Conservation (phyloP, 2,113 vertebrate species). For the Mugil cephalus region DNA sequence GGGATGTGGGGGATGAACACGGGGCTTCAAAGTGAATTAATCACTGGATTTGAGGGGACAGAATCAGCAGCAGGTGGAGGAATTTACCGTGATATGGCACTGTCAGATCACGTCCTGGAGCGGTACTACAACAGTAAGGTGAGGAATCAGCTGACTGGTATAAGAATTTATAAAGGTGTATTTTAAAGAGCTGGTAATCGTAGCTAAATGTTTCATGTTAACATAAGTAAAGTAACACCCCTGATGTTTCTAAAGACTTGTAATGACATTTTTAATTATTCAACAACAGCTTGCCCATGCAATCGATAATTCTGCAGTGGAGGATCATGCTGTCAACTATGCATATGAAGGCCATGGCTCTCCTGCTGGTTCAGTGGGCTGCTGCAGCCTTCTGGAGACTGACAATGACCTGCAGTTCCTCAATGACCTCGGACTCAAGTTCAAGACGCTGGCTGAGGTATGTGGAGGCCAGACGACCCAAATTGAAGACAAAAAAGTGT, state of each 20-base stretch:
- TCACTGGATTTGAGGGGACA: constrained; percentile 17
- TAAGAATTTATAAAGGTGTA: no score
- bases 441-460: constrained; percentile 91
- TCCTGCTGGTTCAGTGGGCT: constrained; percentile 87
- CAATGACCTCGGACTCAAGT: constrained; percentile 89
- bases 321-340: constrained; percentile 87
- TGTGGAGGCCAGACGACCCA: constrained; percentile 84
- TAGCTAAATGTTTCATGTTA: no score
- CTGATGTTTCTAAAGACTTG: no score
- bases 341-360: constrained; percentile 87
- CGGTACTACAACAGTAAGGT: constrained; percentile 81
- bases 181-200: no score
- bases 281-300: constrained; percentile 85
- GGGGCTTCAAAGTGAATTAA: not conserved
- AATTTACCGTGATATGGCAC: constrained; percentile 65
- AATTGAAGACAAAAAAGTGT: constrained; percentile 28
- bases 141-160: constrained; percentile 22
- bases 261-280: not conserved
- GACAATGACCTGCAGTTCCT: constrained; percentile 88
- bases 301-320: constrained; percentile 70
- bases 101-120: constrained; percentile 62
- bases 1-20: constrained; percentile 1
- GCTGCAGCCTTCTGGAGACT: constrained; percentile 90
- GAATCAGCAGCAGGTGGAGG: constrained; percentile 18
- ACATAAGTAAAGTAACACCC: no score